Conservation (phyloP, 1,140 invertebrate species). For the Orchesella cincta region DNA sequence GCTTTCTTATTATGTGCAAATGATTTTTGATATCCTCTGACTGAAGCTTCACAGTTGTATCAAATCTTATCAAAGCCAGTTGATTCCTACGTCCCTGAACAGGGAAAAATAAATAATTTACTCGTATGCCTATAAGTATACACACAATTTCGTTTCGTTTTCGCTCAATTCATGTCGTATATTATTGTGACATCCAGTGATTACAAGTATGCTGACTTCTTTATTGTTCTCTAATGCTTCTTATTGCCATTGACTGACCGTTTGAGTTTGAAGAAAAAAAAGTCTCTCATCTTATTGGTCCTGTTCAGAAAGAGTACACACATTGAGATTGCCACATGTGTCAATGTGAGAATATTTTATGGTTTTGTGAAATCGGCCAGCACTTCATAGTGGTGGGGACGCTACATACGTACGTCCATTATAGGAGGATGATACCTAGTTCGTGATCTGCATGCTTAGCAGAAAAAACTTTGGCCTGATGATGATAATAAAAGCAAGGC, state of each 20-base stretch:
- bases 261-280: neutral
- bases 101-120: neutral
- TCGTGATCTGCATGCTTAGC: neutral
- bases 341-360: slow-evolving; percentile 7
- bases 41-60: neutral
- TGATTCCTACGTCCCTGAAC: neutral
- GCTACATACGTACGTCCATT: neutral
- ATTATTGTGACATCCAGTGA: slow-evolving; percentile 11
- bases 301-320: too few relatives aligned
- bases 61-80: neutral
- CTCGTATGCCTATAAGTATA: neutral
- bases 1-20: neutral
- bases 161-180: neutral
- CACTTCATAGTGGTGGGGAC: neutral
- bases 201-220: neutral
- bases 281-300: neutral
- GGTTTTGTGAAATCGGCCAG: neutral
- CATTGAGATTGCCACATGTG: neutral
- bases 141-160: neutral
- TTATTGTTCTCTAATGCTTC: neutral
- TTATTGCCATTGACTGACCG: neutral
- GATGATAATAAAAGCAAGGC: neutral
- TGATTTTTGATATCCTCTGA: neutral
- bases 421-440: neutral
- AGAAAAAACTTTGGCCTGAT: neutral